Conservation (phyloP, 2,888 invertebrate genomes). For the Fragum sueziense region DNA sequence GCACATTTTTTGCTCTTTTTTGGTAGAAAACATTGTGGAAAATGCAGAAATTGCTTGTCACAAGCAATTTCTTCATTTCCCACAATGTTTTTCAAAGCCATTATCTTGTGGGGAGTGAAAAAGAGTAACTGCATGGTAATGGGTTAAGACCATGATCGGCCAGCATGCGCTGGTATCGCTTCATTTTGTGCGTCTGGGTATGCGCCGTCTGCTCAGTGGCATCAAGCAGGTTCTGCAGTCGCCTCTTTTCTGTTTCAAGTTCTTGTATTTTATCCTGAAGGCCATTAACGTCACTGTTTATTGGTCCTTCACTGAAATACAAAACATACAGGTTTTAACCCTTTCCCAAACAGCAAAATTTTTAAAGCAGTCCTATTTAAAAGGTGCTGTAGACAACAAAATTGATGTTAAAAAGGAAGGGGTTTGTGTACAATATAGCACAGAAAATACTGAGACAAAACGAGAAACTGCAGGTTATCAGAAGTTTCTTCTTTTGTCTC, state of each 20-base stretch:
- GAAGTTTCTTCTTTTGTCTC: too few species aligned
- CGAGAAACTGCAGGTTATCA: too few species aligned
- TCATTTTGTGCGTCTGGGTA: conserved; percentile 73
- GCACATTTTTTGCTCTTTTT: too few species aligned
- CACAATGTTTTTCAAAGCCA: neutral
- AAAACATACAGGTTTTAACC: too few species aligned
- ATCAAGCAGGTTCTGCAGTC: conserved; percentile 67
- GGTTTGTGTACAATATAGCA: too few species aligned
- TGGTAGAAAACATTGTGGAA: too few species aligned
- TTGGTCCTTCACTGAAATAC: conserved; percentile 27
- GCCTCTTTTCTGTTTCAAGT: conserved; percentile 52
- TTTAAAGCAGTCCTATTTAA: too few species aligned
- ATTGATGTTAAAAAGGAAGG: too few species aligned
- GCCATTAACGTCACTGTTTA: conserved; percentile 38
- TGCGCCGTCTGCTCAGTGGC: conserved; percentile 79
- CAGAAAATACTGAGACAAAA: too few species aligned
- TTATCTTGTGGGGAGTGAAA: too few species aligned
- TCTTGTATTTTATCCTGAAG: conserved; percentile 56
- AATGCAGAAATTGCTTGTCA: neutral
- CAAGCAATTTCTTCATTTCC: neutral
- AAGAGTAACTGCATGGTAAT: conserved; percentile 42
- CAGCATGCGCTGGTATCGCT: conserved; percentile 70
- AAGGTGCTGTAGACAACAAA: too few species aligned
- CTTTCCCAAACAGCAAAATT: too few species aligned
- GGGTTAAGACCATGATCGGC: conserved; percentile 59